These are phyloP conservation scores for Sepiola atlantica DNA, from an alignment of 2,888 invertebrate genomes.

Conservation along the genomic window DNA sequence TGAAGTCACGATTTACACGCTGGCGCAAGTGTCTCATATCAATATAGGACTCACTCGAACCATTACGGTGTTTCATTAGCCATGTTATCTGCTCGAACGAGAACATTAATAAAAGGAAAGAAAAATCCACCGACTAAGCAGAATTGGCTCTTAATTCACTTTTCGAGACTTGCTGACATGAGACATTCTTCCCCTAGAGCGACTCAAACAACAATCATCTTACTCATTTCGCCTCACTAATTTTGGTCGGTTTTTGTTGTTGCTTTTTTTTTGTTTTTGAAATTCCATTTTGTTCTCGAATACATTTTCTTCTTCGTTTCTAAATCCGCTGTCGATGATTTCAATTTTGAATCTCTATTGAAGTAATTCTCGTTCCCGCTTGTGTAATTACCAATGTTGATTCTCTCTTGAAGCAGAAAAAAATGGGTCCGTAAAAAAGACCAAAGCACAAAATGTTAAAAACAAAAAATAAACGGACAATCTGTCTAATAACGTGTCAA, in stretches of 20 bases:
- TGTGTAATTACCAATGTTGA: neutral
- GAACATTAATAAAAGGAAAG: too few relatives aligned
- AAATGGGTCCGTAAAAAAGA: neutral
- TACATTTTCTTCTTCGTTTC: neutral
- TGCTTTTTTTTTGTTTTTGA: neutral
- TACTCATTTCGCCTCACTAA: neutral
- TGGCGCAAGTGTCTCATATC: neutral
- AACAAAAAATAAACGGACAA: too few relatives aligned
- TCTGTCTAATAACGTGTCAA: too few relatives aligned
- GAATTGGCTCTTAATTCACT: neutral
- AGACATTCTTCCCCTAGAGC: neutral
- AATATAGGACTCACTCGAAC: neutral
- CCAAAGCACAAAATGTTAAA: neutral
- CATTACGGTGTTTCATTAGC: conserved; percentile 8
- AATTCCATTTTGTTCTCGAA: neutral
- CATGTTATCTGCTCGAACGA: neutral
- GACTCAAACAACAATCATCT: neutral
- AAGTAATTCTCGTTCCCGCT: neutral
- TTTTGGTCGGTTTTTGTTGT: neutral
- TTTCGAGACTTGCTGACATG: conserved; percentile 32
- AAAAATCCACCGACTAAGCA: neutral
- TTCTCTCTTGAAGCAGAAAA: neutral
- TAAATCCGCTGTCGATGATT: neutral
- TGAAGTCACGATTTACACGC: neutral
- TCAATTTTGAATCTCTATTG: conserved; percentile 1